A percentile compares a stretch with the other conserved stretches of the same genome.
Conservation (phyloP, 2,113 vertebrate genomes). For the Scolopax mira region DNA sequence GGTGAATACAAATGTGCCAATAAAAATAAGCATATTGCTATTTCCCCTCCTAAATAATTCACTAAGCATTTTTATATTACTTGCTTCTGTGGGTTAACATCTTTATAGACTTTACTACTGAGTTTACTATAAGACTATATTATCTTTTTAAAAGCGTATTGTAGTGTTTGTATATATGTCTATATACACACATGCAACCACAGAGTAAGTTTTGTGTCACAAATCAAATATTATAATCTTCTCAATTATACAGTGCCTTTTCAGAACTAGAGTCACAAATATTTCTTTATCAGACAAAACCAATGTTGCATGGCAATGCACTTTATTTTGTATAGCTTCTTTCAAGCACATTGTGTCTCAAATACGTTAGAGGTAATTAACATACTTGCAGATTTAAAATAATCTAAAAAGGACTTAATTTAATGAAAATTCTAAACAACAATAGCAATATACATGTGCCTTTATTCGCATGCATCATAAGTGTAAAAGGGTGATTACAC, state of each 20-base stretch:
- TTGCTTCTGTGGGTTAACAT: not conserved
- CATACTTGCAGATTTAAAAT: not conserved
- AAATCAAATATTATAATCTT: not conserved
- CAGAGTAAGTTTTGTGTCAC: not conserved
- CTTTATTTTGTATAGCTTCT: slow-evolving; percentile 14
- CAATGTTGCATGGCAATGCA: not conserved
- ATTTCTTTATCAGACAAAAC: slow-evolving; percentile 5
- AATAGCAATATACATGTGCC: not conserved
- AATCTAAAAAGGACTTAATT: not conserved
- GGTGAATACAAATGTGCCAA: not conserved
- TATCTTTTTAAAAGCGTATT: not conserved
- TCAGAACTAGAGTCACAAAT: not conserved
- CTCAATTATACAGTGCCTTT: not conserved
- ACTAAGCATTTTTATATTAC: not conserved
- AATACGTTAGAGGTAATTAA: not conserved
- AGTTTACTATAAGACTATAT: not conserved
- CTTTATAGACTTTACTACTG: not conserved
- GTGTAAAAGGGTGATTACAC: not conserved
- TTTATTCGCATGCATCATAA: not conserved
- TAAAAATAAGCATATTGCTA: not conserved
- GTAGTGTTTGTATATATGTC: not conserved
- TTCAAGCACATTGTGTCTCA: not conserved
- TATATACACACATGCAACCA: not conserved
- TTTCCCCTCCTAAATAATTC: not conserved
- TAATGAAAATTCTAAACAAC: not conserved